Evolutionary conservation across 1,140 invertebrate genomes (phyloP).

Genomic region (Monomorium pharaonis): DNA sequence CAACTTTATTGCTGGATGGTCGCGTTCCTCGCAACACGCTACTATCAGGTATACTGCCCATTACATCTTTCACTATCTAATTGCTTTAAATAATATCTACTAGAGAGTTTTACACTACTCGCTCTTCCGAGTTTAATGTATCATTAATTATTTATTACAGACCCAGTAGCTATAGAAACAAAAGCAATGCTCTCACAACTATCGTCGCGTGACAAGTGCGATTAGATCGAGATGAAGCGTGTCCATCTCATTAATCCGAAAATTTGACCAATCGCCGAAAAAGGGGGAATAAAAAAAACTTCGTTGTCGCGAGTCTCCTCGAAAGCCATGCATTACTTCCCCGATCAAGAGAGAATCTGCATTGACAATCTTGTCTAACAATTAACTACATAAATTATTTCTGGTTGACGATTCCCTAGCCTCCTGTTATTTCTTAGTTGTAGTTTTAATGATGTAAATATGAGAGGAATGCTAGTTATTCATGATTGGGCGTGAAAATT

Average conservation of each 20-base stretch:
- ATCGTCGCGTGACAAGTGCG: conserved; percentile 77
- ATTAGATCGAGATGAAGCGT: conserved; percentile 13
- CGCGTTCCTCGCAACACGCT: conserved; percentile 81
- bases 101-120: not conserved
- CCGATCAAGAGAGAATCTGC: not conserved
- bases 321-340: not conserved
- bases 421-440: not conserved
- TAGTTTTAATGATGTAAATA: conserved; percentile 1
- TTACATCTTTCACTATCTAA: not conserved
- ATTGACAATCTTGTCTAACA: conserved; percentile 1
- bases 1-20: conserved; percentile 82
- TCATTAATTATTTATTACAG: conserved; percentile 68
- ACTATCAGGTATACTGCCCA: conserved; percentile 78
- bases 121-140: not conserved
- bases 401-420: not conserved
- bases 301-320: not conserved
- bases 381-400: conserved; percentile 17
- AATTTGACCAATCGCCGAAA: not conserved
- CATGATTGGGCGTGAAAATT: not conserved
- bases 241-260: not conserved
- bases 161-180: conserved; percentile 73
- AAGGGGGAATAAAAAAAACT: not conserved
- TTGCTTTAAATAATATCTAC: not conserved
- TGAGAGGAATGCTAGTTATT: conserved; percentile 1
- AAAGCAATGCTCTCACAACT: conserved; percentile 79